Conservation (phyloP, 1,140 invertebrate genomes). For the Procambarus virginalis region DNA sequence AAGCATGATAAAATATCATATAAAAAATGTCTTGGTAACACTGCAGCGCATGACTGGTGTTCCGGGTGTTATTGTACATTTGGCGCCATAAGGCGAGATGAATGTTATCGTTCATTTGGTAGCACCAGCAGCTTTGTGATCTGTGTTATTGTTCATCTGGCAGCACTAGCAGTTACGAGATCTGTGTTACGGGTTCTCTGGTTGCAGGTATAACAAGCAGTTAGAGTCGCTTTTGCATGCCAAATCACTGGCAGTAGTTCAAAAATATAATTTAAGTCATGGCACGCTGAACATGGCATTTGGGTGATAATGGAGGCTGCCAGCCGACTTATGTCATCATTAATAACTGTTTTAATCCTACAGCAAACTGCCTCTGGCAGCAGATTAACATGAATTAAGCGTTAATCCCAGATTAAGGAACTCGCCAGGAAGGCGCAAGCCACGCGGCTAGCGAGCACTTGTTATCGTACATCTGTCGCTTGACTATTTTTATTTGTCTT, state of each 20-base stretch:
- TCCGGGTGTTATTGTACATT: neutral
- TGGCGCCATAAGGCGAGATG: neutral
- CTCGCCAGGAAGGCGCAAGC: too few species aligned
- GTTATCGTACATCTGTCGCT: too few species aligned
- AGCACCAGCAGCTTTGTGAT: neutral
- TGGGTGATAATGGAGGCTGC: neutral
- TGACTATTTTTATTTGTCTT: too few species aligned
- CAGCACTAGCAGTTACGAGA: neutral
- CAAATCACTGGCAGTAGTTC: neutral
- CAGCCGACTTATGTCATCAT: neutral
- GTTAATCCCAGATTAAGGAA: too few species aligned
- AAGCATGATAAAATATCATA: too few species aligned
- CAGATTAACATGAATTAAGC: too few species aligned
- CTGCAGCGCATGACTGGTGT: neutral
- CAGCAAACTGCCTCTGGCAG: too few species aligned
- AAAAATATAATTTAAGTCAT: neutral
- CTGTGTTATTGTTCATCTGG: neutral
- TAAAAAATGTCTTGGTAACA: neutral
- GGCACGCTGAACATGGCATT: neutral
- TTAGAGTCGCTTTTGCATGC: neutral
- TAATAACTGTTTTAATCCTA: too few species aligned
- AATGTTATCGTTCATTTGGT: neutral
- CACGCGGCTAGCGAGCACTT: too few species aligned
- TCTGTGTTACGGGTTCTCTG: neutral
- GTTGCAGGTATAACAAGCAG: neutral